These are phyloP conservation scores for Acronicta psi DNA, from an alignment of 2,888 invertebrate species.

Conservation along the genomic window DNA sequence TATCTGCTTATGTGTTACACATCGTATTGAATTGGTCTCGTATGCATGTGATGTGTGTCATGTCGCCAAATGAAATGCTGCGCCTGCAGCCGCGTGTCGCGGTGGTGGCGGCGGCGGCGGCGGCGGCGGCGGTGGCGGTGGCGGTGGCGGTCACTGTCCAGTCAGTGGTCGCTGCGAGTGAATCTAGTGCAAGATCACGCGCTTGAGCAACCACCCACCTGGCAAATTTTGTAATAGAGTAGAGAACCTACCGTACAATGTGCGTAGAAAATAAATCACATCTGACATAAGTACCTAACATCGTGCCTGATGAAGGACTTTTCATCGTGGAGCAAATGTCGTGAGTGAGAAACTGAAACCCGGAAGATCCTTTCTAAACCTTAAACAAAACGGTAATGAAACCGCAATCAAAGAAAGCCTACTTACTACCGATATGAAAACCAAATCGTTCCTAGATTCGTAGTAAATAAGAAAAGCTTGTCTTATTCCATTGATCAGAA, in stretches of 20 bases:
- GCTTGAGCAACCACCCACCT: neutral
- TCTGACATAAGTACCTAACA: too few relatives aligned
- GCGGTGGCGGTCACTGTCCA: slow-evolving; percentile 10
- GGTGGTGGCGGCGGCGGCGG: slow-evolving; percentile 5
- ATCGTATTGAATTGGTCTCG: slow-evolving; percentile 5
- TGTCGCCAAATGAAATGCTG: neutral
- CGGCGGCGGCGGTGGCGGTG: slow-evolving; percentile 3
- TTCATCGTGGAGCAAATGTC: neutral
- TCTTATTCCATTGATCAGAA: neutral
- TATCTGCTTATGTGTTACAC: slow-evolving; percentile 6
- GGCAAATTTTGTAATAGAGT: too few relatives aligned
- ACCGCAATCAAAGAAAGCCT: too few relatives aligned
- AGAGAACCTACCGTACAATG: too few relatives aligned
- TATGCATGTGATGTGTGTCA: neutral
- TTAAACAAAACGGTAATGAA: too few relatives aligned
- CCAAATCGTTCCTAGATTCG: too few relatives aligned
- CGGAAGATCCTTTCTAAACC: too few relatives aligned
- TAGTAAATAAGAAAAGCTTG: too few relatives aligned
- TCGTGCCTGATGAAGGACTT: neutral
- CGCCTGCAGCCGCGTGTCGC: too few relatives aligned
- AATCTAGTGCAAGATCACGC: slow-evolving; percentile 17
- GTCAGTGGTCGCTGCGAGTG: neutral
- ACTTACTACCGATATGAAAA: too few relatives aligned
- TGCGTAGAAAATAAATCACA: neutral
- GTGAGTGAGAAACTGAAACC: too few relatives aligned